phyloP scores from a whole-genome alignment of 2,113 vertebrate genomes.

The Redunca redunca region DNA sequence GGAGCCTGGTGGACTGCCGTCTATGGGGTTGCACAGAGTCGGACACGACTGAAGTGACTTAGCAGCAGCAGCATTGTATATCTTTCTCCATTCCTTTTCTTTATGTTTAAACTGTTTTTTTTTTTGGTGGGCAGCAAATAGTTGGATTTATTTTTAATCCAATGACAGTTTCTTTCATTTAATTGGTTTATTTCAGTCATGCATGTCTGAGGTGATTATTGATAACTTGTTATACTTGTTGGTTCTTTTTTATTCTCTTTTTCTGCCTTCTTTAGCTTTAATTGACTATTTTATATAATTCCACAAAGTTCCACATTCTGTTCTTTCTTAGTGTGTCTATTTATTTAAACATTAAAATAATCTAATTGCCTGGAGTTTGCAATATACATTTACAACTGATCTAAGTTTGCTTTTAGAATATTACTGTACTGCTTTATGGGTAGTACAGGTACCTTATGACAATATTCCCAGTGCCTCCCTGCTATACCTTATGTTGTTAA shows the following conservation, averaged over 20 bases:
- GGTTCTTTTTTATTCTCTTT: neutral
- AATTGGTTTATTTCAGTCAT: neutral
- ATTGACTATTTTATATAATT: neutral
- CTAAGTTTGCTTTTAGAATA: neutral
- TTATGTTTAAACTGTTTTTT: neutral
- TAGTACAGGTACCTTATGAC: neutral
- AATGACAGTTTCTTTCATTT: neutral
- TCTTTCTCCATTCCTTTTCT: neutral
- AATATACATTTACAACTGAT: neutral
- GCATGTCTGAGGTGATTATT: neutral
- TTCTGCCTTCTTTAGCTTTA: neutral
- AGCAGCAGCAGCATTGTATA: neutral
- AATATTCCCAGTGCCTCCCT: neutral
- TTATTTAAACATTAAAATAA: neutral
- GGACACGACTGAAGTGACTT: no score
- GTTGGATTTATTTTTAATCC: neutral
- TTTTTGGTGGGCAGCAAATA: neutral
- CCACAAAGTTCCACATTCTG: neutral
- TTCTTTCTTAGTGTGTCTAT: neutral
- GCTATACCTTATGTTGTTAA: neutral
- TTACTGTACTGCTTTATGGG: neutral
- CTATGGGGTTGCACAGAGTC: no score
- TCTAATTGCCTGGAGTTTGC: neutral
- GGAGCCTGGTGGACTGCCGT: no score
- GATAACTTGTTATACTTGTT: neutral